Conservation (phyloP, 2,888 invertebrate genomes). For the Epistrophe eligans region DNA sequence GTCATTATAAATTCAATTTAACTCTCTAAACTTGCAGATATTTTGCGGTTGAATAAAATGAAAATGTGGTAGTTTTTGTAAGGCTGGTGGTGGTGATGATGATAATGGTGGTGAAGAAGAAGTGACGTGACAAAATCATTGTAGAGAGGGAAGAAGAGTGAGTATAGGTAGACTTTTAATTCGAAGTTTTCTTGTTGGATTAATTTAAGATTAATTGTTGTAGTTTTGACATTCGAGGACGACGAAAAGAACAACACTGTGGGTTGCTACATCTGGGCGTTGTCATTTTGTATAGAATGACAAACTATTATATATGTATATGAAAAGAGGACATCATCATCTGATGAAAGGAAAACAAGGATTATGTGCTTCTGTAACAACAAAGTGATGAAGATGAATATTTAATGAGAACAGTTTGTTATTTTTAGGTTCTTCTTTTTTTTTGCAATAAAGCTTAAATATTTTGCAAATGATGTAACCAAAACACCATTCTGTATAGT, state of each 20-base stretch:
- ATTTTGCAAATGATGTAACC: background rate
- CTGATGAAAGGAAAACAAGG: conserved; percentile 6
- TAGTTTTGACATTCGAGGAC: conserved; percentile 21
- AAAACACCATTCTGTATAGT: background rate
- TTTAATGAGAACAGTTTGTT: background rate
- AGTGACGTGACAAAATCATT: background rate
- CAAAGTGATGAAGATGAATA: conserved; percentile 11
- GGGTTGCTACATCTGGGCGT: conserved; percentile 10
- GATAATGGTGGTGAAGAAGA: background rate
- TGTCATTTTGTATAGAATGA: background rate
- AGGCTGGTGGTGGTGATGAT: background rate
- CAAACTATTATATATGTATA: background rate
- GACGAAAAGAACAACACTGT: background rate
- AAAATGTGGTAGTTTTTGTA: background rate
- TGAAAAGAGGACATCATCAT: conserved; percentile 1
- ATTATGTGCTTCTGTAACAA: background rate
- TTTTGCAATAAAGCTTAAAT: background rate
- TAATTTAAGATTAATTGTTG: conserved; percentile 28
- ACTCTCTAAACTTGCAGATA: conserved; percentile 30
- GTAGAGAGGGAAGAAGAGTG: background rate
- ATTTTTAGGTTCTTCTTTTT: background rate
- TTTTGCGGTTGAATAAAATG: conserved; percentile 12
- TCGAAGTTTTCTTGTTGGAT: background rate
- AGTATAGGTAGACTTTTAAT: background rate
- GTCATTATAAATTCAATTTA: conserved; percentile 36